Conservation (phyloP, 1,140 invertebrate species). For the Conus betulinus region DNA sequence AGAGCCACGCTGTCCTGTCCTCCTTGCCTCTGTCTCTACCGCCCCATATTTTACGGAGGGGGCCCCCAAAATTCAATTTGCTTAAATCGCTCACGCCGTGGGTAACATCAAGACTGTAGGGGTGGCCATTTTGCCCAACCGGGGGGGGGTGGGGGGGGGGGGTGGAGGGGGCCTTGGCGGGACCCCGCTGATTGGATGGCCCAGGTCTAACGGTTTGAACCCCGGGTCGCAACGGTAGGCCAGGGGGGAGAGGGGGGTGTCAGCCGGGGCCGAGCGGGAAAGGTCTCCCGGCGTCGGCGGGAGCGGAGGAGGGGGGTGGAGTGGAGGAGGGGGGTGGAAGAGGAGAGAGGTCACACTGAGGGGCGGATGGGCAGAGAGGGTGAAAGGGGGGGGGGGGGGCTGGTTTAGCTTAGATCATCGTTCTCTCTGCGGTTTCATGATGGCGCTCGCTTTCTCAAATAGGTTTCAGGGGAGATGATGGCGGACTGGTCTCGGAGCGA, state of each 20-base stretch:
- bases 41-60: background rate
- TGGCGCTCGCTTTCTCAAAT: background rate
- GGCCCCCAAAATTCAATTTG: constrained; percentile 9
- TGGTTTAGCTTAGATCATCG: constrained; percentile 23
- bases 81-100: constrained; percentile 11
- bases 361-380: background rate
- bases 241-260: background rate
- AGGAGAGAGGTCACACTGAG: background rate
- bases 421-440: constrained; percentile 21
- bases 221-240: constrained; percentile 6
- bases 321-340: background rate
- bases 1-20: too few species aligned
- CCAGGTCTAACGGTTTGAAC: constrained; percentile 19
- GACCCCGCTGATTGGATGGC: background rate
- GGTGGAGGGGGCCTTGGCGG: background rate
- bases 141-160: background rate
- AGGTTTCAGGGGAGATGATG: background rate
- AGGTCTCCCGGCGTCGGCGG: background rate
- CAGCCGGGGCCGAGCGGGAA: background rate
- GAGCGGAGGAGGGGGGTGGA: background rate
- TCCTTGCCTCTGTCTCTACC: too few species aligned
- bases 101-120: background rate
- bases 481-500: background rate
- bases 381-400: background rate
- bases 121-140: background rate